Base-by-base conservation (phyloP, 2,113 vertebrate species). In the Trematocara macrostoma region DNA sequence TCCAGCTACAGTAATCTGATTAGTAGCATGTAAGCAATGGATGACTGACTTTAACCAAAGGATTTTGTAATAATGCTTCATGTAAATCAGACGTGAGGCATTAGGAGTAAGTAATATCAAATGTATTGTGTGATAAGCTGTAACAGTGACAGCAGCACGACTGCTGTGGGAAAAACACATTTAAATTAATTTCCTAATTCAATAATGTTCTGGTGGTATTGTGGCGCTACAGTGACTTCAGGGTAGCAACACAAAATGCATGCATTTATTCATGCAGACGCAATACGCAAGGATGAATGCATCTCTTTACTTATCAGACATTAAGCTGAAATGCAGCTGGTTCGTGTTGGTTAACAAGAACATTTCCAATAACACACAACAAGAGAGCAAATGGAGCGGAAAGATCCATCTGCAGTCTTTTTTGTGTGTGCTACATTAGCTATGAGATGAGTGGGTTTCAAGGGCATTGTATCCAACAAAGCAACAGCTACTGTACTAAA, bases 11-110 rank as follows among this genome's bases (percentile, higher is more conserved):
- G 61, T 38, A 76, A 88, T 83, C 26, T 79, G 69, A 90, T 89
- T 80, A 90, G 74, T 38, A 82, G 29, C 29, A 82, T 29, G n/a
- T 56, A 82, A 89, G 91, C 85, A 89, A 26, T 57, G 57, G 23
- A 59, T 69, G 40, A 84, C 71, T 81, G 78, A 78, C 35, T 82
- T 87, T 26, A 61, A 87, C 40, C 11, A 79, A 87, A 57, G 61
- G 40, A 23, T 53, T 79, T 29, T 80, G 53, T 42, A 69, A 85
- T 83, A 52, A 87, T 38, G 69, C 8, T 76, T 79, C 9, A 74
- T 86, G 82, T 76, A 38, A 86, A 89, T 84, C 81, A 86, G 56
- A 88, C 64, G 74, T 7, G 26, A 82, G 11, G 76, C 40, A 35
- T 81, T 42, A 56, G 52, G 15, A 76, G 45, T 51, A 49, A 53